These are phyloP conservation scores for Ficedula albicollis DNA, from an alignment of 2,797 vertebrate species.

Conservation along the genomic window DNA sequence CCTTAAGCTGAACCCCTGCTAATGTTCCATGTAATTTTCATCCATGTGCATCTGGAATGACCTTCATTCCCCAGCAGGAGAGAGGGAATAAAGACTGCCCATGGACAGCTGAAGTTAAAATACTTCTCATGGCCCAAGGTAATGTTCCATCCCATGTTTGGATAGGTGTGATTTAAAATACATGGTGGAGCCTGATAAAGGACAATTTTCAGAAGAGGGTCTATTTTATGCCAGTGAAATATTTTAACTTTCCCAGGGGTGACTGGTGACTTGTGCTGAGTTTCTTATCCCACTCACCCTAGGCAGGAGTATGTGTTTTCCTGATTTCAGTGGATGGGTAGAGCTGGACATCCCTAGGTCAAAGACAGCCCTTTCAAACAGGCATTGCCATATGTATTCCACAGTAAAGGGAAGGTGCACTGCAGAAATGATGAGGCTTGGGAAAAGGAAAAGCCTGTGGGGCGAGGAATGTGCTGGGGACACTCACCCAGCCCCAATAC, in stretches of 20 bases:
- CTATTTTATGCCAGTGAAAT: background rate
- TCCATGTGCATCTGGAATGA: background rate
- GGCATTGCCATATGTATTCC: background rate
- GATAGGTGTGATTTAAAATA: background rate
- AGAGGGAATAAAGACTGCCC: background rate
- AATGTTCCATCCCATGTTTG: background rate
- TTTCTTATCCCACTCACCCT: background rate
- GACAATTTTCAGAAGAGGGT: background rate
- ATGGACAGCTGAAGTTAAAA: background rate
- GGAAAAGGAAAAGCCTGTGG: background rate
- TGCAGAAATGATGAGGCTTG: background rate
- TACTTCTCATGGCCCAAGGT: background rate
- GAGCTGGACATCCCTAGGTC: background rate
- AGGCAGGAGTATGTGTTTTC: background rate
- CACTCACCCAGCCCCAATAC: rapidly evolving
- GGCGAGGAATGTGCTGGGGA: background rate
- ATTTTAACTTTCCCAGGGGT: background rate
- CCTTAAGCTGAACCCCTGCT: background rate
- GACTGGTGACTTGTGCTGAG: background rate
- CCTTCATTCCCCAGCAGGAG: background rate
- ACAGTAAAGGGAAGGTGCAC: background rate
- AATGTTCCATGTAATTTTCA: conserved; percentile 26
- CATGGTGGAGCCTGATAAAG: background rate
- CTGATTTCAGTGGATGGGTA: rapidly evolving
- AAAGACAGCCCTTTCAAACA: background rate